A percentile compares a stretch with the other conserved stretches of the same genome.
Evolutionary conservation across 2,888 invertebrate genomes (phyloP).

Genomic region (Phyllotreta striolata): DNA sequence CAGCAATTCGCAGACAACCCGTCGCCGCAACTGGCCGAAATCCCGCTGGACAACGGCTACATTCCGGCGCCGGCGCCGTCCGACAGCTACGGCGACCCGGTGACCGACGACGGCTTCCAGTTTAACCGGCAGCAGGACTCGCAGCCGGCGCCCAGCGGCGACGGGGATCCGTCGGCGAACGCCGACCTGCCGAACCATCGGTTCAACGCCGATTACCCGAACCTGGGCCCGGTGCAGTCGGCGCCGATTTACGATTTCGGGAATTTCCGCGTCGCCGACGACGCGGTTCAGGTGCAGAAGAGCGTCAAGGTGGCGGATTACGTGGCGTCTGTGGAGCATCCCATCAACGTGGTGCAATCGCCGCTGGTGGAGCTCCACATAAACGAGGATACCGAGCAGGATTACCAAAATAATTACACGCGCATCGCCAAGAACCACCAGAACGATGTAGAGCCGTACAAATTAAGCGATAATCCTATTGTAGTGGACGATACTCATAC

Average conservation of each 20-base stretch:
- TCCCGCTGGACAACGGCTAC: slow-evolving; percentile 14
- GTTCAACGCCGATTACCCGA: slow-evolving; percentile 68
- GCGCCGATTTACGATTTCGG: slow-evolving; percentile 63
- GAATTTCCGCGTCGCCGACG: slow-evolving; percentile 64
- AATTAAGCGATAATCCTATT: slow-evolving; percentile 58
- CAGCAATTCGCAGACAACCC: slow-evolving; percentile 11
- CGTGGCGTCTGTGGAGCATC: slow-evolving; percentile 75
- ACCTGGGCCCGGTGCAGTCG: slow-evolving; percentile 64
- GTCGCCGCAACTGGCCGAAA: slow-evolving; percentile 30
- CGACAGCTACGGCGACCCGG: slow-evolving; percentile 58
- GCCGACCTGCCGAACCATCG: background rate
- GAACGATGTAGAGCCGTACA: slow-evolving; percentile 29
- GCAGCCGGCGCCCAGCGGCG: slow-evolving; percentile 48
- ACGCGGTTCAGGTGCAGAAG: slow-evolving; percentile 65
- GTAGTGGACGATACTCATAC: slow-evolving; percentile 65
- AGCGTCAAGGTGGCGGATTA: slow-evolving; percentile 75
- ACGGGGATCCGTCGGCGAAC: slow-evolving; percentile 35
- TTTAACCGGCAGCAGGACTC: slow-evolving; percentile 49
- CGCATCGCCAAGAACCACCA: slow-evolving; percentile 19
- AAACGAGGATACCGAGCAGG: slow-evolving; percentile 37
- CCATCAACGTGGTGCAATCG: slow-evolving; percentile 74
- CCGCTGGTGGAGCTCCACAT: slow-evolving; percentile 70
- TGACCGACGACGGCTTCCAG: slow-evolving; percentile 55
- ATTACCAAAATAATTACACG: slow-evolving; percentile 24
- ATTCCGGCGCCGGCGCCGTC: slow-evolving; percentile 52